Conservation (phyloP, 2,888 invertebrate genomes). For the Papilio demoleus region DNA sequence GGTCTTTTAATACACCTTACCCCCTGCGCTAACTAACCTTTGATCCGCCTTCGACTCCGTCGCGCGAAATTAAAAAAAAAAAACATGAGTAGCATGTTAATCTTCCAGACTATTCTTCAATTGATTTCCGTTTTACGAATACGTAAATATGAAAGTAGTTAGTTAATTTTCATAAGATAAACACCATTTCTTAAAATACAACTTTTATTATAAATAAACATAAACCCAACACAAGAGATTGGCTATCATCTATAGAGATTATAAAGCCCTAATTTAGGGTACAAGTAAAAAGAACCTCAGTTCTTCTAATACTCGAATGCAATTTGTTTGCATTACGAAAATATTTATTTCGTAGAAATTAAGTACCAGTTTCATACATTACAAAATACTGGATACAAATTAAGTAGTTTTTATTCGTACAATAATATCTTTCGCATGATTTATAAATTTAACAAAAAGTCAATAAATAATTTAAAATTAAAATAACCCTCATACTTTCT, state of each 20-base stretch:
- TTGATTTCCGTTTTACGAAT: too few species aligned
- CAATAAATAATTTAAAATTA: conserved; percentile 35
- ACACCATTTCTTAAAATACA: conserved; percentile 69
- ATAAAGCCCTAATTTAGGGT: conserved; percentile 83
- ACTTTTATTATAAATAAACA: conserved; percentile 82
- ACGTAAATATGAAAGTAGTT: too few species aligned
- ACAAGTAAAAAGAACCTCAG: conserved; percentile 81
- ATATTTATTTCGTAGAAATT: conserved; percentile 16
- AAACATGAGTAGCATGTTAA: too few species aligned
- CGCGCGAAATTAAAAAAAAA: background rate
- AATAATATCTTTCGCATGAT: conserved; percentile 13
- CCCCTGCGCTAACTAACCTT: background rate
- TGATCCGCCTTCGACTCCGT: background rate
- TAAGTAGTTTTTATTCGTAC: conserved; percentile 9
- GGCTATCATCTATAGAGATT: conserved; percentile 75
- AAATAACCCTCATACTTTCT: conserved; percentile 7
- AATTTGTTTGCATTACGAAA: conserved; percentile 39
- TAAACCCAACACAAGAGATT: conserved; percentile 82
- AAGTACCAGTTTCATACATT: conserved; percentile 36
- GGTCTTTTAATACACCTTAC: background rate
- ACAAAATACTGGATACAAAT: conserved; percentile 39
- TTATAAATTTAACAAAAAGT: conserved; percentile 32
- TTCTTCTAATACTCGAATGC: conserved; percentile 80
- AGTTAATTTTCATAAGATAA: conserved; percentile 40
- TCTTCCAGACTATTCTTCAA: too few species aligned